Percentiles rank a stretch among this genome's conserved stretches.
These are phyloP conservation scores for Belonocnema kinseyi DNA, from an alignment of 1,140 invertebrate species.

Conservation along the genomic window DNA sequence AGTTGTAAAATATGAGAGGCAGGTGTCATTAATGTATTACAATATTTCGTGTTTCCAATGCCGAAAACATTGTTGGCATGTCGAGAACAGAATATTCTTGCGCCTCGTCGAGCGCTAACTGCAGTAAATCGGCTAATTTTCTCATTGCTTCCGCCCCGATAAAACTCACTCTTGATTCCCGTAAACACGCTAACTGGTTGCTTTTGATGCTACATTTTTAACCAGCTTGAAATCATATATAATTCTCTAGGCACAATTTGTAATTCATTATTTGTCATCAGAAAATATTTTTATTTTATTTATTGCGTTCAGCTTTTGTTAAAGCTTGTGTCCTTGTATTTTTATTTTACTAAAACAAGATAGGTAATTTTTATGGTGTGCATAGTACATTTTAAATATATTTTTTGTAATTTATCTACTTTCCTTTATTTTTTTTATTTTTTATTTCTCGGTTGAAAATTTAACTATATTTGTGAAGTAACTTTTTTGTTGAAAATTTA, in stretches of 20 bases:
- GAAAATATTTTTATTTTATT: too few species aligned
- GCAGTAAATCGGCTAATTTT: conserved; percentile 29
- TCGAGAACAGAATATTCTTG: conserved; percentile 22
- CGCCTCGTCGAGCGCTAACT: conserved; percentile 25
- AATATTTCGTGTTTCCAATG: conserved; percentile 5
- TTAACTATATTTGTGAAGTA: too few species aligned
- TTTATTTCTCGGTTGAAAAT: too few species aligned
- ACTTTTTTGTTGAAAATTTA: too few species aligned
- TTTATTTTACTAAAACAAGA: too few species aligned
- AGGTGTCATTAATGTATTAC: conserved; percentile 4
- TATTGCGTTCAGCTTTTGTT: too few species aligned
- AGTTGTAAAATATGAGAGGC: background rate
- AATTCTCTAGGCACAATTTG: background rate
- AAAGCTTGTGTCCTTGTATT: too few species aligned
- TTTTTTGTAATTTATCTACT: too few species aligned
- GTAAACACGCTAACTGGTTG: conserved; percentile 24
- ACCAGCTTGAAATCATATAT: background rate
- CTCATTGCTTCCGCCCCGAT: conserved; percentile 23
- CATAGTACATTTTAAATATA: too few species aligned
- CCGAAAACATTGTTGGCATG: conserved; percentile 27
- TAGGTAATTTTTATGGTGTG: too few species aligned
- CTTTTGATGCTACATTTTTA: conserved; percentile 6
- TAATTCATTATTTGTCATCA: too few species aligned
- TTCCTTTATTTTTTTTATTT: too few species aligned
- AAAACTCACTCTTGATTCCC: conserved; percentile 27